Evolutionary conservation across 2,797 vertebrate species (phyloP).

Genomic region (Aphelocoma californica): DNA sequence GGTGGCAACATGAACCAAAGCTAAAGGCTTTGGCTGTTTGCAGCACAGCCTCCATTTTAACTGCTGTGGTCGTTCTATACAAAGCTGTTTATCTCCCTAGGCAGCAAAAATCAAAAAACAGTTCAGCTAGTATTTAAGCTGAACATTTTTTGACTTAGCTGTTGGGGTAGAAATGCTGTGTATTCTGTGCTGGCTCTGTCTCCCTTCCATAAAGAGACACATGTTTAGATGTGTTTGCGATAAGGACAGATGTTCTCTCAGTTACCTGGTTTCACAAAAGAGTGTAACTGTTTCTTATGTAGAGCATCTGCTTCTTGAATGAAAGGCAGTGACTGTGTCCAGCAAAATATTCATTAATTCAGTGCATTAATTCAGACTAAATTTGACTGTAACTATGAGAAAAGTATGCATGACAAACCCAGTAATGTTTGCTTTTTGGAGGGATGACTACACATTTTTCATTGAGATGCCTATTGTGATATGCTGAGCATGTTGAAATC

Average conservation of each 20-base stretch:
- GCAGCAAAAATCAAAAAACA: background rate
- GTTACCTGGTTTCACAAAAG: background rate
- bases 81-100: background rate
- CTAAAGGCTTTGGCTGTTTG: background rate
- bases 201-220: background rate
- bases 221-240: accelerated
- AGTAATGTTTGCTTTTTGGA: background rate
- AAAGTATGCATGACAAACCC: background rate
- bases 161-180: background rate
- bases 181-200: background rate
- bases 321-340: background rate
- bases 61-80: background rate
- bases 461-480: background rate
- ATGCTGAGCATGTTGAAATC: background rate
- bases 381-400: background rate
- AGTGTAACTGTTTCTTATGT: background rate
- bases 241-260: background rate
- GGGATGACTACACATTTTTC: background rate
- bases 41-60: background rate
- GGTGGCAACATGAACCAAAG: background rate
- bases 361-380: background rate
- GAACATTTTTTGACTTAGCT: background rate
- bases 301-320: background rate
- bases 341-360: background rate
- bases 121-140: background rate